Base-by-base conservation (phyloP, 92 coral and sea anemone species). In the Epizoanthus fatuus region DNA sequence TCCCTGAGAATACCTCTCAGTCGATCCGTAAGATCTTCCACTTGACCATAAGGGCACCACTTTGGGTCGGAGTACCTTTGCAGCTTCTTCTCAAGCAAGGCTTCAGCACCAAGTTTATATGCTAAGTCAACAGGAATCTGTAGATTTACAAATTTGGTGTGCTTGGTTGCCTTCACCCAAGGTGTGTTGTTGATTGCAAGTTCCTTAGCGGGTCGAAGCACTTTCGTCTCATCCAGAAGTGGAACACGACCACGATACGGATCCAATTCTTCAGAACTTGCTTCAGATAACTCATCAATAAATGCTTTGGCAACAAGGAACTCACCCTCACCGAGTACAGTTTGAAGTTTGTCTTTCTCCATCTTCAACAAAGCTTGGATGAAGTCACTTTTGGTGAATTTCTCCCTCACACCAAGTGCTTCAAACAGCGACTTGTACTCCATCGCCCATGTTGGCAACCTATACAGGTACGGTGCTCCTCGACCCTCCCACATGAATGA, bases 381-480 rank as follows among this genome's bases (percentile, higher is more conserved):
- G 66, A 16, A 71, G 55, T 84, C 88, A 58, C 15, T 52, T 39
- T 14, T 45, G n/a, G 44, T 63, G 73, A 84, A 84, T 8, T 42
- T 58, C 1, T 49, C 14, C 62, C 72, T 84, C 22, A 73, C 69
- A n/a, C 67, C 70, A 49, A 74, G 65, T 16, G 59, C 81, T 20
- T 45, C 49, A 44, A 84, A 42, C 14, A 84, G 56, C 44, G 75
- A 29, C 22, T 71, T 63, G 58, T 74, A 74, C 32, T 59, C 17
- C 7, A 11, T 22, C 19, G 37, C 35, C 71, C 77, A 84, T 25
- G 44, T 15, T 6, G 88, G 88, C 39, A 84, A 37, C 52, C 45
- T 63, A 51, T 55, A 73, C 8, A 84, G 57, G 67, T 42, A 84
- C 25, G 88, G 88, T 55, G 81, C 81, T 14, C 81, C 88, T 42